Evolutionary conservation across 1,140 invertebrate species (phyloP), one percentile per base, ranked within the genome.

Genomic region (Philopotamus ludificatus): DNA sequence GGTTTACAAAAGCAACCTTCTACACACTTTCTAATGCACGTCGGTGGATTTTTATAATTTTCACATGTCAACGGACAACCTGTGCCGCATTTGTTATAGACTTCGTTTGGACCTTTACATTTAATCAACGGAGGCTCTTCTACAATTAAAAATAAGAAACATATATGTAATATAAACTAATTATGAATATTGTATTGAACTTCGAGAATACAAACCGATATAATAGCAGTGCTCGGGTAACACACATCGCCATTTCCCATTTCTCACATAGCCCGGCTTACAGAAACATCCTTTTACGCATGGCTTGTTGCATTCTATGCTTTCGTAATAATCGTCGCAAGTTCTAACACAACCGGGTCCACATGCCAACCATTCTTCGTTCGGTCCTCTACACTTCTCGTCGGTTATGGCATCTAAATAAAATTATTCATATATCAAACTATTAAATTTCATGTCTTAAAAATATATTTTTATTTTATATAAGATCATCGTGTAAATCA

Each of bases 1-100:
- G 47, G 42, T 63, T 64, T 66, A 45, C 72, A 73, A 49, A 67
- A 71, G 54, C 72, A 73, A 50, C 66, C 72, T 18, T 21, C 22
- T 8, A 67, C 69, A 28, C 71, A 72, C 25, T 69, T 34, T 21
- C 59, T 22, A 3, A 67, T 67, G 55, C 72, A 73, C 1, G 62
- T 34, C 23, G 25, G 41, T 34, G 21, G 58, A 16, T 21, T 41
- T 26, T 23, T 50, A 21, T 50, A 71, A 70, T 58, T 66, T 15
- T 58, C 64, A 45, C 66, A 66, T 20, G 63, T 71, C 12, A 55
- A 44, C 3, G 66, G 66, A 50, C 60, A 69, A 2, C 39, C 60
- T 10, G 62, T 58, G 7, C 70, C 66, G 22, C 70, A 71, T 10
- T 58, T 47, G 9, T 49, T 63, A 25, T 49, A 71, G 8, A 50